phyloP scores from a whole-genome alignment of 2,797 vertebrate genomes.

The Lepilemur septentrionalis region DNA sequence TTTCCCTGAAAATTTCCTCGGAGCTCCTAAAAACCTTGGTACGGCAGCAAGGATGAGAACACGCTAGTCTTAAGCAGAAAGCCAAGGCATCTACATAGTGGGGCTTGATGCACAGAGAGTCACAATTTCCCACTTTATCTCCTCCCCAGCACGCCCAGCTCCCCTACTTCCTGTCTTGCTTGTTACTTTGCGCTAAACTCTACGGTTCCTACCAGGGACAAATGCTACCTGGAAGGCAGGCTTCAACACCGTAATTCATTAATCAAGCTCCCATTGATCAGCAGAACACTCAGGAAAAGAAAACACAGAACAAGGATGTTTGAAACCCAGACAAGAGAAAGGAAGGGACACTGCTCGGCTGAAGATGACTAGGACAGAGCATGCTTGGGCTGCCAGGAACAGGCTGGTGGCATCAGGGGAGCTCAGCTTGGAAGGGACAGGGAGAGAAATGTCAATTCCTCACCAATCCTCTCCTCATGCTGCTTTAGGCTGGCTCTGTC shows the following conservation, averaged over 20 bases:
- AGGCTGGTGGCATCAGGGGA: background rate
- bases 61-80: background rate
- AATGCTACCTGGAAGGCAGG: background rate
- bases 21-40: background rate
- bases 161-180: background rate
- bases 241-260: background rate
- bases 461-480: background rate
- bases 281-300: background rate
- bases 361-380: background rate
- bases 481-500: background rate
- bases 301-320: background rate
- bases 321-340: background rate
- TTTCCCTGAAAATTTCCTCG: background rate
- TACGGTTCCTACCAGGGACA: background rate
- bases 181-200: background rate
- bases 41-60: background rate
- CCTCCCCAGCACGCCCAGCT: background rate
- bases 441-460: too few species aligned
- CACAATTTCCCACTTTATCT: background rate
- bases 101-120: fast-evolving
- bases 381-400: background rate
- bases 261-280: background rate
- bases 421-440: background rate
- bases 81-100: fast-evolving
- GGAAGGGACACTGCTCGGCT: background rate